Evolutionary conservation across 2,888 invertebrate genomes (phyloP).

Genomic region (Dryomyza anilis): DNA sequence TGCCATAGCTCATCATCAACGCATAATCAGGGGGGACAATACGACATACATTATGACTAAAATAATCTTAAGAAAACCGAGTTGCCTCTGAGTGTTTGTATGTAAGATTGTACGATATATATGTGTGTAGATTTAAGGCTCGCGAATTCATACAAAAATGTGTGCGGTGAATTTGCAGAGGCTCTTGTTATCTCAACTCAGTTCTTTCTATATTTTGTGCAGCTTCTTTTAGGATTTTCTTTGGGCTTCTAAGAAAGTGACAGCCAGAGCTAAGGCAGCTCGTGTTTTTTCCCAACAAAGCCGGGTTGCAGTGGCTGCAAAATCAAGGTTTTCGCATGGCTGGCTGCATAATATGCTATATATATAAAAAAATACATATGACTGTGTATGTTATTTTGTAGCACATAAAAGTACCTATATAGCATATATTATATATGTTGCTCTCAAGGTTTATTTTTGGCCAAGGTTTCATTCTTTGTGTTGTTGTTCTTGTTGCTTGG

Average conservation of each 20-base stretch:
- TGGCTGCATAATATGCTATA: background rate
- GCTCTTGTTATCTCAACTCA: no score
- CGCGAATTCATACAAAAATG: no score
- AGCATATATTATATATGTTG: background rate
- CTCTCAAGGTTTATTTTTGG: background rate
- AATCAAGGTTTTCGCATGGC: conserved; percentile 19
- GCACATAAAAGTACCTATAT: background rate
- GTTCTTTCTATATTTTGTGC: background rate
- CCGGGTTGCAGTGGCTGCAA: background rate
- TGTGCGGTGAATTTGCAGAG: no score
- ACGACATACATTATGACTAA: no score
- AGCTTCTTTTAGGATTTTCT: background rate
- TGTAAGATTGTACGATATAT: no score
- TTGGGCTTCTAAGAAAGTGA: background rate
- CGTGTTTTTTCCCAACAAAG: background rate
- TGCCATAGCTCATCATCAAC: no score
- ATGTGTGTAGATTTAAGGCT: no score
- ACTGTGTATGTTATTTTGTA: background rate
- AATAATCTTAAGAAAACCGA: no score
- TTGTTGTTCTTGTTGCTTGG: background rate
- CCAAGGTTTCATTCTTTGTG: background rate
- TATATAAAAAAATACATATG: background rate
- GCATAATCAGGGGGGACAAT: no score
- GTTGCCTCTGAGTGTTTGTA: no score
- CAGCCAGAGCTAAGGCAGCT: background rate